Evolutionary conservation across 2,113 vertebrate genomes (phyloP).

Genomic region (Xenopus laevis): DNA sequence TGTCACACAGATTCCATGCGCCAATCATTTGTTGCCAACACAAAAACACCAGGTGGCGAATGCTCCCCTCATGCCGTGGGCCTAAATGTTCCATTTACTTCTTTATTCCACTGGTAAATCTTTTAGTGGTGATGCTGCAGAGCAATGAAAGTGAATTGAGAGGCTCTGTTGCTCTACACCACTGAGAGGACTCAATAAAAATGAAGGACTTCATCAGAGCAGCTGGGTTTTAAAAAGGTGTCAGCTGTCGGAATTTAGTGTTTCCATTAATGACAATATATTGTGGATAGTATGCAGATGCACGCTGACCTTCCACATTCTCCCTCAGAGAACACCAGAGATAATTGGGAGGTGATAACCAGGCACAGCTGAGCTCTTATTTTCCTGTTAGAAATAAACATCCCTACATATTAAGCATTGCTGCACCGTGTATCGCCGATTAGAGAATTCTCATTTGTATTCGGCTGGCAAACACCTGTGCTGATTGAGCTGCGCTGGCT

Average conservation of each 20-base stretch:
- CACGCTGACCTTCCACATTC: conserved; percentile 21
- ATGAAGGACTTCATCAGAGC: not conserved
- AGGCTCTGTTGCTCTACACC: no score
- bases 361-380: conserved; percentile 34
- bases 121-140: no score
- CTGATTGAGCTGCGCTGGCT: conserved; percentile 13
- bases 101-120: no score
- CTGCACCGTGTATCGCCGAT: not conserved
- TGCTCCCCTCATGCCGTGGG: no score
- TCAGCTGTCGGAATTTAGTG: conserved; percentile 19
- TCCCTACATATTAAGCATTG: conserved; percentile 7
- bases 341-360: conserved; percentile 28
- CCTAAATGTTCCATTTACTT: no score
- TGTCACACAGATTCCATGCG: no score
- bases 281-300: conserved; percentile 24
- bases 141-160: no score
- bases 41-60: no score
- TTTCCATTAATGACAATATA: conserved; percentile 23
- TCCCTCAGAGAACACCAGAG: conserved; percentile 3
- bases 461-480: conserved; percentile 13
- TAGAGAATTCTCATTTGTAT: conserved; percentile 29
- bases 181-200: not conserved
- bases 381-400: conserved; percentile 34
- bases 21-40: no score
- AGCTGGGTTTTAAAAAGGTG: conserved; percentile 1